A percentile compares a stretch with the other conserved stretches of the same genome.
These are phyloP conservation scores for Mycetomoellerius zeteki DNA, from an alignment of 1,140 invertebrate species.

Conservation along the genomic window DNA sequence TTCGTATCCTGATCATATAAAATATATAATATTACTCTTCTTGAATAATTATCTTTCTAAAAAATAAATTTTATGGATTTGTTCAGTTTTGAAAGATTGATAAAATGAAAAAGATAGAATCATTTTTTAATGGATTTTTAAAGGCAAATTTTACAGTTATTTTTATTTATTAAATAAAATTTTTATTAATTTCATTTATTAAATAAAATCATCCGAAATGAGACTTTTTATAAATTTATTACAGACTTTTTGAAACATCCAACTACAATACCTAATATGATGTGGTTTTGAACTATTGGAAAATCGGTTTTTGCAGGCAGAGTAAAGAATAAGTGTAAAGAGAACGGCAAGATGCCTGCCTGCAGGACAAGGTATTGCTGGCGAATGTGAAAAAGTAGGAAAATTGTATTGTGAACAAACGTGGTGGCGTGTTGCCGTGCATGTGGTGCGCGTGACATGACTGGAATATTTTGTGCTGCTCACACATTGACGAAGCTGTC, in stretches of 20 bases:
- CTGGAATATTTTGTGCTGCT: conserved; percentile 43
- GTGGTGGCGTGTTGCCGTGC: conserved; percentile 22
- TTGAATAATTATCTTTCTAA: background rate
- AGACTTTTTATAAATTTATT: background rate
- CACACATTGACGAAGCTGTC: conserved; percentile 35
- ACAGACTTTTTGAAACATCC: background rate
- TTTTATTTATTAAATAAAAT: background rate
- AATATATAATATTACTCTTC: background rate
- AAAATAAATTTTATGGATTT: background rate
- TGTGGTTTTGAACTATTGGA: background rate
- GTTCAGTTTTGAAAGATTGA: background rate
- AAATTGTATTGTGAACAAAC: conserved; percentile 51
- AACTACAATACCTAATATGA: background rate
- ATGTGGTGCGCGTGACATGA: conserved; percentile 61
- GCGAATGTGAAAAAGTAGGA: conserved; percentile 46
- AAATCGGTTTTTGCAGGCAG: conserved; percentile 24
- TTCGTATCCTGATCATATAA: background rate
- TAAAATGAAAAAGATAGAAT: no score
- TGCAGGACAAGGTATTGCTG: conserved; percentile 12
- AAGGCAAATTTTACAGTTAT: background rate
- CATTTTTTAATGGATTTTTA: no score
- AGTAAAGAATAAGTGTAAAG: conserved; percentile 6
- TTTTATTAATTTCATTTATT: no score
- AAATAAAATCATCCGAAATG: background rate
- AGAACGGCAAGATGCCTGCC: conserved; percentile 26